These are phyloP conservation scores for Gerris buenoi DNA, from an alignment of 1,140 invertebrate species.

Conservation along the genomic window DNA sequence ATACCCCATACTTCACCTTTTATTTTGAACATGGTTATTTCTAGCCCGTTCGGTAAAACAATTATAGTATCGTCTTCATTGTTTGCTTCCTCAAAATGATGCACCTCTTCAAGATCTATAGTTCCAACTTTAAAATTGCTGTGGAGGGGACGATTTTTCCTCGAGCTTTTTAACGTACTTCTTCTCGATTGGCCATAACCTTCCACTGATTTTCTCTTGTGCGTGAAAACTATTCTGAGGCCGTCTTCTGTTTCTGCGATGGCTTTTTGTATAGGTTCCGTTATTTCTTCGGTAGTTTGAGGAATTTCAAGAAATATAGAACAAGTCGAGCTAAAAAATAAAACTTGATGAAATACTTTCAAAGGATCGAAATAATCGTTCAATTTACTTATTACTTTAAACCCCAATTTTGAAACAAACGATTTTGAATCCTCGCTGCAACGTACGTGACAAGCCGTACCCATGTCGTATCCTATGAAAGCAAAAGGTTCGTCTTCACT, in stretches of 20 bases:
- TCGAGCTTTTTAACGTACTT: too few relatives aligned
- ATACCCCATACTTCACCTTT: background rate
- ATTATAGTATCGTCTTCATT: too few relatives aligned
- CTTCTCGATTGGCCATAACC: too few relatives aligned
- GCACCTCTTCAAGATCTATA: too few relatives aligned
- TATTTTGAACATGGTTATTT: background rate
- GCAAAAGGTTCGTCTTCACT: background rate
- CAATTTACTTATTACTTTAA: too few relatives aligned
- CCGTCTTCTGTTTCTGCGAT: background rate
- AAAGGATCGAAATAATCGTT: too few relatives aligned
- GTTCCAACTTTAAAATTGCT: too few relatives aligned
- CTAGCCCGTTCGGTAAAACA: background rate
- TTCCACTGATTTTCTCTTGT: too few relatives aligned
- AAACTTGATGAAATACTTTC: too few relatives aligned
- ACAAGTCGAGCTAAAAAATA: background rate
- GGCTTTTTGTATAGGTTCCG: background rate
- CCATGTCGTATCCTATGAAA: background rate
- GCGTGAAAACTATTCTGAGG: too few relatives aligned
- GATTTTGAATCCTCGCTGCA: background rate
- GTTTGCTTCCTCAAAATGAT: too few relatives aligned
- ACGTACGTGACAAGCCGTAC: background rate
- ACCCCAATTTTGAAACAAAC: background rate
- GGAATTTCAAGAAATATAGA: background rate
- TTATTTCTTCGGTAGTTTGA: background rate
- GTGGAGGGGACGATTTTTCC: too few relatives aligned